These are phyloP conservation scores for Clavelina lepadiformis DNA, from an alignment of 23 tunicate species.

Conservation along the genomic window DNA sequence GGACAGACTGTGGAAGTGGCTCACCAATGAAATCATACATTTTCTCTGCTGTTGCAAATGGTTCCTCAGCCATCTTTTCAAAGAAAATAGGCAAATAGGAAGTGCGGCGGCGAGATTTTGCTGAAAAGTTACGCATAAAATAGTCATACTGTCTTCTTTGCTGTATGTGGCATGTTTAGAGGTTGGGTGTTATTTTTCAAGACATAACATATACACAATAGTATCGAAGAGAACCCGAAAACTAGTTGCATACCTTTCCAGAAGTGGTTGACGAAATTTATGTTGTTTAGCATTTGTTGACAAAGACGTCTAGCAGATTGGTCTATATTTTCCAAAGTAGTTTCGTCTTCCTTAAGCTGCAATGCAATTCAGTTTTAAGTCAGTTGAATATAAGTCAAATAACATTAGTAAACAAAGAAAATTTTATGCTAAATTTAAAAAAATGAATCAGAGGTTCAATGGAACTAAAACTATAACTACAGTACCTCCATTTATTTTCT, in stretches of 20 bases:
- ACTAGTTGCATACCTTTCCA: slow-evolving; percentile 25
- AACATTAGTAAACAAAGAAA: too few species aligned
- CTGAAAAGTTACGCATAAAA: too few species aligned
- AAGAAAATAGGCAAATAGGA: slow-evolving; percentile 23
- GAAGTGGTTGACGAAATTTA: slow-evolving; percentile 17
- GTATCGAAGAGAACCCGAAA: background rate
- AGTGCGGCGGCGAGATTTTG: background rate
- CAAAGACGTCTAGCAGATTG: slow-evolving; percentile 14
- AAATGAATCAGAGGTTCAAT: too few species aligned
- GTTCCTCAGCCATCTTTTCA: slow-evolving; percentile 36
- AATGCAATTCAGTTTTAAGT: too few species aligned
- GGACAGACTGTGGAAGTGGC: slow-evolving; percentile 19
- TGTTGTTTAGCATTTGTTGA: slow-evolving; percentile 9
- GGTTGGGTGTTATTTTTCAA: too few species aligned
- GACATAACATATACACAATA: too few species aligned
- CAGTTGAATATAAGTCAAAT: too few species aligned
- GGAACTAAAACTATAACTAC: too few species aligned
- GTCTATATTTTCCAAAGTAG: background rate
- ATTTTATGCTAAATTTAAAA: too few species aligned
- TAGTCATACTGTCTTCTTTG: too few species aligned
- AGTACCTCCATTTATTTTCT: too few species aligned
- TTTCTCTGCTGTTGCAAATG: slow-evolving; percentile 15
- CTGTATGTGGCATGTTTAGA: too few species aligned
- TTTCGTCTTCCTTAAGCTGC: slow-evolving; percentile 23
- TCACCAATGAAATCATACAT: slow-evolving; percentile 46